Evolutionary conservation across 2,113 vertebrate genomes (phyloP), one percentile per base, ranked within the genome.

Genomic region (Podarcis cretensis): DNA sequence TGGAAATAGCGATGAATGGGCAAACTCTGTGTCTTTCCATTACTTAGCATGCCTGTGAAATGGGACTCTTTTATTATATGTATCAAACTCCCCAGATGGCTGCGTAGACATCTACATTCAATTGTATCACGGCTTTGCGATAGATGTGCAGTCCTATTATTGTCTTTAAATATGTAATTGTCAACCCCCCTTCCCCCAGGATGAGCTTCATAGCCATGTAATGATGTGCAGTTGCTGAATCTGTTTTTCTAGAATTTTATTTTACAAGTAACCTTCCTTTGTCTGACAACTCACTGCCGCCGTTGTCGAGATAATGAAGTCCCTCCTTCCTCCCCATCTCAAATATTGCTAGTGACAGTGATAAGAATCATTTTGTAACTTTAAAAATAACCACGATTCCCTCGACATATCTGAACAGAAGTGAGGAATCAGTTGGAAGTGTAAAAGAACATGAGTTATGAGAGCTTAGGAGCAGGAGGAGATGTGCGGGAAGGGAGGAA

Each of bases 111-210:
- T 79, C 25, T 85, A 89, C 92, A 88, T 91, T 92, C 77, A 90
- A 94, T 92, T 92, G 23, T 68, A 90, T 74, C 82, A 54, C 37
- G 80, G 25, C 14, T 96, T 96, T 94, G 88, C 88, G 92, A 77
- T 74, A 14, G 35, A 20, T 40, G 83, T 92, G 93, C 81, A 73
- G 85, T 83, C 91, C 95, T 96, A 92, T 95, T 96, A 93, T 94
- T 93, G 89, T 94, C 93, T 90, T 94, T 94, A 95, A 95, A 95
- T 93, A 91, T 94, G 86, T 95, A 96, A 94, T 96, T 92, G 93
- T 93, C 83, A 93, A 94, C 90, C 83, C 18, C 87, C 48, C 48
- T 9, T 48, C 48, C 59, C 59, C 59, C 18, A 94, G 92, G 96
- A 96, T 81, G 76, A n/a, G 57, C 73, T 90, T 89, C 66, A 84